Conservation (phyloP, 2,113 vertebrate genomes). For the Choloepus hoffmanni region DNA sequence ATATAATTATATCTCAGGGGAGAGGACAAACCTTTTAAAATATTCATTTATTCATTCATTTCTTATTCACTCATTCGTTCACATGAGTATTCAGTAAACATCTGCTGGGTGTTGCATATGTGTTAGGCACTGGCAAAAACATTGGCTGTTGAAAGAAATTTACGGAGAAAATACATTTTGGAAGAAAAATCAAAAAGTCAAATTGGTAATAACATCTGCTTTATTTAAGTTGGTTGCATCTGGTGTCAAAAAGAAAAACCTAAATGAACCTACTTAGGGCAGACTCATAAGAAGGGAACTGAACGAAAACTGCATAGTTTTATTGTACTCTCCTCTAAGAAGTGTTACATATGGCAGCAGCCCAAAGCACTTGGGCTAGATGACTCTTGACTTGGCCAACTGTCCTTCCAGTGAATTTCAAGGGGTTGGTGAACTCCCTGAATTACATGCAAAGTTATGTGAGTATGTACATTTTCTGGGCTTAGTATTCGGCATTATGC, state of each 20-base stretch:
- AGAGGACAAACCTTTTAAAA: conserved; percentile 32
- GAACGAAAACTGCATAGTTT: neutral
- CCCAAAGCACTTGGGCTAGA: neutral
- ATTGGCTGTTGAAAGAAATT: conserved; percentile 50
- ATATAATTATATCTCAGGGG: conserved; percentile 44
- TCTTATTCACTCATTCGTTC: conserved; percentile 38
- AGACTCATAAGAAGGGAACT: neutral
- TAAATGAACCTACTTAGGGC: conserved; percentile 13
- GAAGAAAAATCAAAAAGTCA: conserved; percentile 70
- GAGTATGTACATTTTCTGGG: neutral
- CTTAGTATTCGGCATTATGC: neutral
- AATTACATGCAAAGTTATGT: neutral
- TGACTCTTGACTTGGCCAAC: neutral
- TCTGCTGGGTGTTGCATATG: neutral
- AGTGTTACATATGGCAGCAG: neutral
- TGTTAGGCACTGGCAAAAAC: neutral
- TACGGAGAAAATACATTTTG: conserved; percentile 64
- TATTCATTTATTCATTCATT: conserved; percentile 40
- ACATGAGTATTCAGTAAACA: conserved; percentile 23
- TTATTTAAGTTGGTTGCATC: conserved; percentile 70
- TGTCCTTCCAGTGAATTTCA: neutral
- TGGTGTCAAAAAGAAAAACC: conserved; percentile 66
- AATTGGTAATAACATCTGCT: conserved; percentile 72
- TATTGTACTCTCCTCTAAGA: neutral
- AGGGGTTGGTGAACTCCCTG: neutral